Evolutionary conservation across 2,113 vertebrate genomes (phyloP).

Genomic region (Empidonax traillii): DNA sequence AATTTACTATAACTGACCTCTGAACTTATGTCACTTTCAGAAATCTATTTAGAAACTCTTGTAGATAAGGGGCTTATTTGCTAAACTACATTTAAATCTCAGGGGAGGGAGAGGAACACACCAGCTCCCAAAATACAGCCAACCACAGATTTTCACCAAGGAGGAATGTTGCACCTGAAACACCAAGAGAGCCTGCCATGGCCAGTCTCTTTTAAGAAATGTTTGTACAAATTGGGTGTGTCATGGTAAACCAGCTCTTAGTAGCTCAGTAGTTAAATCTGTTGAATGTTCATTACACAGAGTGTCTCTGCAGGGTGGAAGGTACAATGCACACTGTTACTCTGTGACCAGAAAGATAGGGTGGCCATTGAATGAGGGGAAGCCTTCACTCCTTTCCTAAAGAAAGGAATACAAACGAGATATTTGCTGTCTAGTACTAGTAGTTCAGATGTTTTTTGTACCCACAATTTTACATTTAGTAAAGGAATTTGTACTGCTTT

Average conservation of each 20-base stretch:
- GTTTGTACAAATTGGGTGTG: not conserved
- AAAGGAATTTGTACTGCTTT: not conserved
- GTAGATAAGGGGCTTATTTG: not conserved
- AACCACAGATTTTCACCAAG: not conserved
- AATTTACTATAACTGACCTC: not conserved
- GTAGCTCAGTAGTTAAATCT: not conserved
- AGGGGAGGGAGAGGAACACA: not conserved
- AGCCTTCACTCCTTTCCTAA: not conserved
- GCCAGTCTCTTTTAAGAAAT: not conserved
- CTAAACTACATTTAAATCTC: not conserved
- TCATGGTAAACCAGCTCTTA: not conserved
- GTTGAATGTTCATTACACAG: not conserved
- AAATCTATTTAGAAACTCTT: not conserved
- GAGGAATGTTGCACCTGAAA: not conserved
- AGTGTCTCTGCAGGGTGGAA: not conserved
- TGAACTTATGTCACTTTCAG: not conserved
- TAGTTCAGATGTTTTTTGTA: not conserved
- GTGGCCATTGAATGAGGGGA: not conserved
- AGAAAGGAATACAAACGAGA: not conserved
- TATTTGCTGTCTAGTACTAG: not conserved
- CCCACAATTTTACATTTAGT: not conserved
- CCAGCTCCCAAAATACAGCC: not conserved
- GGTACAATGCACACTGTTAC: not conserved
- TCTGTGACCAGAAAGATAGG: not conserved
- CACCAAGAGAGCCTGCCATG: not conserved